Percentiles rank a stretch among this genome's conserved stretches.
phyloP scores from a whole-genome alignment of 2,113 vertebrate genomes.

The Seriola rivoliana region DNA sequence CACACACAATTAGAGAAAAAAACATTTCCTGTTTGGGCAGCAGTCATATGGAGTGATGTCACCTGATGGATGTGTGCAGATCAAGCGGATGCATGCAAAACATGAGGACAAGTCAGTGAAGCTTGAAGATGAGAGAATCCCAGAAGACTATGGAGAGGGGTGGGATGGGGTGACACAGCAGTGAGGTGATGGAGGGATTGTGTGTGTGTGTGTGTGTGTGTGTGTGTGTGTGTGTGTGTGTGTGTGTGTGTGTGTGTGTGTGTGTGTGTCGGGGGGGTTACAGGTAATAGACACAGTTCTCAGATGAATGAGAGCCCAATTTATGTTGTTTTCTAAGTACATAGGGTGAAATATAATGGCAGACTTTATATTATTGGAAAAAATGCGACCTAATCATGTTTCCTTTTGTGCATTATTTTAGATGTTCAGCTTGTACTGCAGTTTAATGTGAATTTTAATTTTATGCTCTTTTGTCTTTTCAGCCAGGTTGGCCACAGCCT shows the following conservation, averaged over 20 bases:
- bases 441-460: background rate
- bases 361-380: no score
- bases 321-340: background rate
- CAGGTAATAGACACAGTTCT: constrained; percentile 27
- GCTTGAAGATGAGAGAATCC: constrained; percentile 38
- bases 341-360: background rate
- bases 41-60: constrained; percentile 19
- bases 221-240: background rate
- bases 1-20: background rate
- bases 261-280: background rate
- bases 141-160: background rate
- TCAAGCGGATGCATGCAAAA: constrained; percentile 13
- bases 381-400: background rate
- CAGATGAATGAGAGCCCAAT: constrained; percentile 22
- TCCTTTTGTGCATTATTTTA: background rate
- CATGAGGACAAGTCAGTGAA: constrained; percentile 35
- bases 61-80: constrained; percentile 28
- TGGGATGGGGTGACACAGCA: background rate
- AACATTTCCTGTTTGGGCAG: constrained; percentile 3
- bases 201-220: background rate
- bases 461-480: background rate
- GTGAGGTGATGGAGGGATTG: background rate
- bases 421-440: background rate
- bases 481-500: background rate
- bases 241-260: background rate